Conservation (phyloP, 2,797 vertebrate species). For the Buphagus erythrorhynchus region DNA sequence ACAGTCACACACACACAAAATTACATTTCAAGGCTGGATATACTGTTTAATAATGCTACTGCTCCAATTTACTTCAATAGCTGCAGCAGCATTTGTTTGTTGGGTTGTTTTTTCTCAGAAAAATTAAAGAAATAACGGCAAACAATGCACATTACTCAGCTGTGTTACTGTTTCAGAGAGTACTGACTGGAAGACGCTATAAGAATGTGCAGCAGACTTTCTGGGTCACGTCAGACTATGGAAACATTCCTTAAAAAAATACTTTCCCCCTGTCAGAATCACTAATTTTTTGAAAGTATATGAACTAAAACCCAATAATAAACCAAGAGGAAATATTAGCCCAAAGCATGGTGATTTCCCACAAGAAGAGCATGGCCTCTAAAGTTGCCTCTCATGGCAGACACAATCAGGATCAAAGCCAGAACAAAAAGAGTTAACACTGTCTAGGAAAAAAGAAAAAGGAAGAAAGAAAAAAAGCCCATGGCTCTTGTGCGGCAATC, state of each 20-base stretch:
- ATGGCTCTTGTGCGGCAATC: slow-evolving; percentile 54
- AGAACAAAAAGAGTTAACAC: slow-evolving; percentile 44
- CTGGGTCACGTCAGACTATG: slow-evolving; percentile 47
- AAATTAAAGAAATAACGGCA: slow-evolving; percentile 42
- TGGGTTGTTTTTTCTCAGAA: slow-evolving; percentile 8
- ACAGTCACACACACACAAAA: slow-evolving; percentile 63
- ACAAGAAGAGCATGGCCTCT: slow-evolving; percentile 38
- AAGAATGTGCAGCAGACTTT: slow-evolving; percentile 62
- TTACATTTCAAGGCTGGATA: slow-evolving; percentile 71
- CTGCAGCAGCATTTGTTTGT: slow-evolving; percentile 51
- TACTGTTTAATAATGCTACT: slow-evolving; percentile 69
- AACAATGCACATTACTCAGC: slow-evolving; percentile 39
- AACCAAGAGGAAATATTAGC: slow-evolving; percentile 31
- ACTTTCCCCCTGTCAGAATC: slow-evolving; percentile 39
- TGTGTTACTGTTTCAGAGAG: slow-evolving; percentile 25
- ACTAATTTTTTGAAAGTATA: slow-evolving; percentile 28
- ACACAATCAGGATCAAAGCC: slow-evolving; percentile 38
- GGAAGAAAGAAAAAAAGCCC: slow-evolving; percentile 11
- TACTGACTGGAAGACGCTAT: slow-evolving; percentile 64
- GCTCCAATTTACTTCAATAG: slow-evolving; percentile 33
- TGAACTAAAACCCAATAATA: slow-evolving; percentile 38
- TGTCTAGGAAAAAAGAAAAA: neutral
- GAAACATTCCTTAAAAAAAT: slow-evolving; percentile 55
- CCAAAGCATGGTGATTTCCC: slow-evolving; percentile 56
- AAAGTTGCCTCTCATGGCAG: slow-evolving; percentile 4